Conservation (phyloP, 2,888 invertebrate genomes). For the Malthinus seriepunctatus region DNA sequence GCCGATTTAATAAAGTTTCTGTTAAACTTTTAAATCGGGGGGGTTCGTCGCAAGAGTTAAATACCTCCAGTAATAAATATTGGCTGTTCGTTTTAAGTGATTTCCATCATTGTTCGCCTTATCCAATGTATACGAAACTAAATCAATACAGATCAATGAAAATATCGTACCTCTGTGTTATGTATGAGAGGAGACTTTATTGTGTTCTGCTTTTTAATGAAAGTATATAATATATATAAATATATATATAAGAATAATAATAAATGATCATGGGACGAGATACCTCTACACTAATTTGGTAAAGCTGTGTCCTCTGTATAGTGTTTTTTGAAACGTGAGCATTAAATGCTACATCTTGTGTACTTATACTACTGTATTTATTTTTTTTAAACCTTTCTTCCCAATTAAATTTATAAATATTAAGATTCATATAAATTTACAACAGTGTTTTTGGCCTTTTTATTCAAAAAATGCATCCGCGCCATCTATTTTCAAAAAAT, state of each 20-base stretch:
- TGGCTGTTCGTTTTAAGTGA: constrained; percentile 58
- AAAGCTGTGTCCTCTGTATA: constrained; percentile 58
- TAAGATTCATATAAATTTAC: constrained; percentile 3
- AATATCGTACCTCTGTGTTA: constrained; percentile 57
- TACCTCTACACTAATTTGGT: constrained; percentile 56
- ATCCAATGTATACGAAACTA: constrained; percentile 71
- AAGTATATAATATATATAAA: constrained; percentile 45
- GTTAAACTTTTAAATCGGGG: constrained; percentile 3
- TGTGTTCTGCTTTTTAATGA: constrained; percentile 58
- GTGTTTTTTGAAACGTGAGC: constrained; percentile 58
- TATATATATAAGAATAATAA: constrained; percentile 40
- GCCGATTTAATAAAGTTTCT: constrained; percentile 1
- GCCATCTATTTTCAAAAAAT: no score
- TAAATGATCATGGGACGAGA: constrained; percentile 55
- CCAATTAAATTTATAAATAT: constrained; percentile 11
- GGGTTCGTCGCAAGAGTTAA: constrained; percentile 38
- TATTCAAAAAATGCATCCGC: not conserved
- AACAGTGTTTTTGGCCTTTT: not conserved
- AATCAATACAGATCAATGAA: constrained; percentile 45
- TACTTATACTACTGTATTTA: constrained; percentile 50
- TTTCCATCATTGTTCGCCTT: constrained; percentile 64
- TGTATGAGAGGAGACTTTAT: constrained; percentile 56
- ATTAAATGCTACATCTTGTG: constrained; percentile 59
- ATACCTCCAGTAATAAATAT: constrained; percentile 54
- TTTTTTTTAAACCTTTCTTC: constrained; percentile 15